Evolutionary conservation across 1,140 invertebrate genomes (phyloP), one percentile per base, ranked within the genome.

Genomic region (Hycleus cichorii): DNA sequence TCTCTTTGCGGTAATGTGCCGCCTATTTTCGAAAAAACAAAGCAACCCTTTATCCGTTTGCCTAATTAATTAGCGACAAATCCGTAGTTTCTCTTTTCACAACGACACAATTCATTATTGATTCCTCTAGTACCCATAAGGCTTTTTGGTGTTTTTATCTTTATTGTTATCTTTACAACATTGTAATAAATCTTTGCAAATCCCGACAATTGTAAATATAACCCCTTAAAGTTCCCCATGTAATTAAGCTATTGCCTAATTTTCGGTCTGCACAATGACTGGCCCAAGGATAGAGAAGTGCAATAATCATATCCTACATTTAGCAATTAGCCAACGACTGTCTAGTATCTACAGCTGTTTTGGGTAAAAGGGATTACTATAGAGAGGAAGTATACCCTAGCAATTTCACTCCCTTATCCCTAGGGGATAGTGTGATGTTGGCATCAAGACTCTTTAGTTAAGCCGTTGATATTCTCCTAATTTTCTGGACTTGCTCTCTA

Each of bases 391-490:
- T 32, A 46, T 58, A 55, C 56, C 46, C 39, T 55, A 62, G 32
- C 58, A 50, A 62, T 58, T 48, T 62, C 50, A 44, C 51, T 32
- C 57, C 42, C 53, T 56, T 49, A 53, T 49, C 51, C 60, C 56
- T 9, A 27, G 48, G 18, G 61, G 57, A 59, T 53, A 32, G 53
- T 49, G 49, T 59, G 58, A 63, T 63, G 55, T 53, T 25, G 32
- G 61, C 52, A 63, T 63, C 53, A 52, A 47, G 45, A 54, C 56
- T 59, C 49, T 64, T 57, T 59, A 58, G 63, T 57, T 64, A 62
- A 64, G 52, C 63, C 63, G 57, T 64, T 64, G 63, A 65, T 65
- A 59, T 59, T 63, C 58, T 60, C 51, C 64, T 62, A 65, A 65
- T 65, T 65, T 65, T 60, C 58, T 47, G 64, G 64, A 65, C 64